Base-by-base conservation (phyloP, 2,797 vertebrate species). In the Amniataba percoides region DNA sequence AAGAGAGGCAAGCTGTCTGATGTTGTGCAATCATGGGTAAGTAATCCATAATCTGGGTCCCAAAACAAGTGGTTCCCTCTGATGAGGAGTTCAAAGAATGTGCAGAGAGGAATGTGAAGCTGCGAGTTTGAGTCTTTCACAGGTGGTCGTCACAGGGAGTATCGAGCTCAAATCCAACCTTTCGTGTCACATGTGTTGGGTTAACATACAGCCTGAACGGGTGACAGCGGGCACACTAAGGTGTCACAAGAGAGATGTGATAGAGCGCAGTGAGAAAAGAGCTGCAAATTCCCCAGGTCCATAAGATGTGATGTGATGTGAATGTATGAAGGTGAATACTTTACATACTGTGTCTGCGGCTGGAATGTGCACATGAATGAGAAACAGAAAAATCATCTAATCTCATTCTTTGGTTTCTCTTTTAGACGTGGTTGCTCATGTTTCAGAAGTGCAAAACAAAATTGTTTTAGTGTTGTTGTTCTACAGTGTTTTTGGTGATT, bases 11-110 rank as follows among this genome's bases (percentile, higher is more conserved):
- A 21, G 25, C 19, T 67, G 56, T 78, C n/a, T 82, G 85, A 91
- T 84, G 79, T 53, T 40, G 86, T 52, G 81, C 71, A 78, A 15
- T 86, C 88, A 88, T 77, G 88, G 75, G 74, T 75, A 65, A 82
- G 3, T 77, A 88, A 90, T 88, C 62, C 43, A 25, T 75, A 61
- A 82, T 88, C 71, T 85, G 81, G 49, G 36, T 80, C 25, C 27
- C 74, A 78, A 87, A 87, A 89, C 80, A 84, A 85, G 63, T 6
- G 49, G 58, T 51, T 64, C 69, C 64, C 64, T 78, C 63, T 56
- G 23, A 57, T 58, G 53, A 81, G 78, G 77, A 81, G 72, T 87
- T 80, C 45, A 65, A 83, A 72, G 78, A 92, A 89, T 88, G 81
- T 65, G 70, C 31, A 11, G 46, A 23, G 52, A 77, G 83, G 81